Base-by-base conservation (phyloP, 2,888 invertebrate genomes). In the Drosophila hamatofila region DNA sequence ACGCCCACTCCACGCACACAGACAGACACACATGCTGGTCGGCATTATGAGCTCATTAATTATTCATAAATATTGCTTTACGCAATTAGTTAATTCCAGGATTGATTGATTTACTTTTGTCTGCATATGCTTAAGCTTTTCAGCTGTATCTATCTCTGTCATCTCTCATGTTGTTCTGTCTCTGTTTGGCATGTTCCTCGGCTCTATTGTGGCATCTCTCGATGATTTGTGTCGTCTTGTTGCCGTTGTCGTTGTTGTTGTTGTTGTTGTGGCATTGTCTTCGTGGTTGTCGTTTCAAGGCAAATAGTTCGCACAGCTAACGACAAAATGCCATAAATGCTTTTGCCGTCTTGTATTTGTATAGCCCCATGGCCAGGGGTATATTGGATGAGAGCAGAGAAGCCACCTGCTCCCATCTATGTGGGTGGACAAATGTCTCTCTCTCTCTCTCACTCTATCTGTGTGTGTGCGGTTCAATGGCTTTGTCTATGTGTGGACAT, bases 41-140 rank as follows among this genome's bases (percentile, higher is more conserved):
- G 55, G 72, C 82, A 87, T 84, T 84, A 81, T 75, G 77, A 88
- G 81, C 87, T 91, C 82, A 91, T 91, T 91, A 91, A 88, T 89
- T 90, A 90, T 91, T 88, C 89, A 91, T 91, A 91, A 91, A 89
- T 90, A 90, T 85, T 90, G 83, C 85, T 85, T 80, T 88, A 82
- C 80, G 83, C 89, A 90, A 91, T 90, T 91, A 90, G 83, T 84
- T 83, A 88, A 88, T 81, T 83, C 83, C 75, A 80, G 83, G 83
- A 83, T 81, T 90, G 90, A 91, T 90, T 88, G 89, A 89, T 86
- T 84, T 87, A 83, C 81, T 82, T 81, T 80, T 78, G 76, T 79
- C 72, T 78, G 71, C 65, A 69, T 66, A 62, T 77, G 65, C 60
- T 68, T 64, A 68, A 69, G 69, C 69, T 18, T 44, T 56, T 48